Base-by-base conservation (phyloP, 2,113 vertebrate genomes). In the Cichladusa arquata region DNA sequence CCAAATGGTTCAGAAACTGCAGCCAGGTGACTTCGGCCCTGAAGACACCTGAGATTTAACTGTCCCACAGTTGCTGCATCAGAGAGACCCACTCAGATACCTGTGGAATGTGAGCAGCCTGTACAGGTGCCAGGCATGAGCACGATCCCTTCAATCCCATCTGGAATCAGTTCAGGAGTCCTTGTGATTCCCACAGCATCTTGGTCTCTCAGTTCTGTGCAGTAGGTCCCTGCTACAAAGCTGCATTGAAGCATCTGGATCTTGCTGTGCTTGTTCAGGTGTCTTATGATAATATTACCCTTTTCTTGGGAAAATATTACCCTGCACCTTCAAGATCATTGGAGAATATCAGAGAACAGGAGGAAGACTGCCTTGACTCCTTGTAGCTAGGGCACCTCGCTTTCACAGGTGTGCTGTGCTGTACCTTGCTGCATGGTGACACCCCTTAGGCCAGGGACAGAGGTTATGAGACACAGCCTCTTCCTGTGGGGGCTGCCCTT, bases 111-210 rank as follows among this genome's bases (percentile, higher is more conserved):
- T 15, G 34, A 72, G 58, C 61, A 67, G 51, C 31, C 67, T 92
- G 34, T 73, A 16, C 33, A 38, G 34, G 67, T 47, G 28, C 56
- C 71, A 57, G 61, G 42, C 58, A 15, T 0, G 2, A 60, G 38
- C 25, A 3, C 0, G 1, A 67, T 77, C 42, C 73, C 69, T 72
- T 61, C 73, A 24, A 2, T 70, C 54, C 4, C 1, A 1, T 31
- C 56, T 66, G 28, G 47, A 73, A 45, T 69, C 72, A 47, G 24
- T 2, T 2, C 53, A 13, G 5, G 62, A 47, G 25, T 45, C 51
- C 65, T 44, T 34, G 64, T 4, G 12, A 28, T 73, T 40, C 50
- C 81, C 24, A 11, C 23, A 12, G 40, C 15, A 5, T 26, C 44
- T 14, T 24, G 17, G 6, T 45, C 80, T 36, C 0, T 54, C 57